Evolutionary conservation across 2,113 vertebrate genomes (phyloP).

Genomic region (Scytalopus superciliaris): DNA sequence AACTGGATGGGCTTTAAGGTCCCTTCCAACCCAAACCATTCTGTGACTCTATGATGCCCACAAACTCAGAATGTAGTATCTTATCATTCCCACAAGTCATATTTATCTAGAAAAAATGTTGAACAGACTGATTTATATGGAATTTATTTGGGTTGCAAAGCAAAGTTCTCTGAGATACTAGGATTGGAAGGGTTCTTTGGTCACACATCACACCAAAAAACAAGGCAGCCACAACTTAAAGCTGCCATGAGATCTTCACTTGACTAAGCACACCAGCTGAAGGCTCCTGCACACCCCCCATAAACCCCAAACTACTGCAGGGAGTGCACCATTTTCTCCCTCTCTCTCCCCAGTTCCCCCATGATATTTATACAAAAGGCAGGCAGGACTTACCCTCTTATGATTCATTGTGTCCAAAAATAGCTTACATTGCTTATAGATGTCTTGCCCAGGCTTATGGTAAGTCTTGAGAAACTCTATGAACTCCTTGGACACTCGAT

Average conservation of each 20-base stretch:
- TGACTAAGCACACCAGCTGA: background rate
- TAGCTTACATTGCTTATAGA: slow-evolving; percentile 90
- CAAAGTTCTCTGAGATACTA: background rate
- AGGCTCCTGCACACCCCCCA: background rate
- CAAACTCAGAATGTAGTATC: background rate
- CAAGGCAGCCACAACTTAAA: background rate
- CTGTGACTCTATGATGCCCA: background rate
- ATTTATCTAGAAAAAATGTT: background rate
- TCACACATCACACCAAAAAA: background rate
- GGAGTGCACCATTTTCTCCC: background rate
- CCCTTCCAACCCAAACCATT: background rate
- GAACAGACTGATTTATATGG: background rate
- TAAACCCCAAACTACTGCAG: background rate
- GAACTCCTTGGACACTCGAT: slow-evolving; percentile 91
- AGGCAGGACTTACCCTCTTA: slow-evolving; percentile 83
- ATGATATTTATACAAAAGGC: background rate
- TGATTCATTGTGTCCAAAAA: slow-evolving; percentile 88
- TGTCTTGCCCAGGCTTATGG: slow-evolving; percentile 89
- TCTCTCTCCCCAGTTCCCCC: background rate
- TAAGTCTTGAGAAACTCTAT: slow-evolving; percentile 90
- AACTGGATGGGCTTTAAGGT: background rate
- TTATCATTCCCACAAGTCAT: background rate
- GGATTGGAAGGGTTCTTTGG: background rate
- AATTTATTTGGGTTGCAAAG: background rate
- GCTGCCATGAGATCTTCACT: background rate